Percentiles rank a stretch among this genome's conserved stretches.
These are phyloP conservation scores for Epinotia demarniana DNA, from an alignment of 2,888 invertebrate genomes.

Conservation along the genomic window DNA sequence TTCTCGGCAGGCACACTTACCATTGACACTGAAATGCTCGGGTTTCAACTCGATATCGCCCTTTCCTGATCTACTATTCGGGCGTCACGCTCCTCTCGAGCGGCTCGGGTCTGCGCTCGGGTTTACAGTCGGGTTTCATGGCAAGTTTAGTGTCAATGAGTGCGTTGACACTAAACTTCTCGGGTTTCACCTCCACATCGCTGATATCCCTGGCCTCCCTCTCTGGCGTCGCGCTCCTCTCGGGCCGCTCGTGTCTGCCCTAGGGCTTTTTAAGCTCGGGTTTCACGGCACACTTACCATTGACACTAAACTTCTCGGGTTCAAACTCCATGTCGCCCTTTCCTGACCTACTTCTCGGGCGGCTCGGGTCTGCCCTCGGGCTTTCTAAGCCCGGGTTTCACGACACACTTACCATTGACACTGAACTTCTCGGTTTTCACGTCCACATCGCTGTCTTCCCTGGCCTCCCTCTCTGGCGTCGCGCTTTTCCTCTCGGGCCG, in stretches of 20 bases:
- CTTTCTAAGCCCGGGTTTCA: neutral
- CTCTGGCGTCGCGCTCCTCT: conserved; percentile 5
- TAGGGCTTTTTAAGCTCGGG: neutral
- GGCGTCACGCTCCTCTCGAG: neutral
- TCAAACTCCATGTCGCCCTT: conserved; percentile 13
- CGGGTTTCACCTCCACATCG: conserved; percentile 19
- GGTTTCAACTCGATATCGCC: conserved; percentile 17
- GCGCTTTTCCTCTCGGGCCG: conserved; percentile 41
- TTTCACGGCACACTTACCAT: conserved; percentile 20
- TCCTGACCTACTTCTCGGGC: conserved; percentile 7
- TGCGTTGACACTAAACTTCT: conserved; percentile 36
- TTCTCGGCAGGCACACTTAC: no score
- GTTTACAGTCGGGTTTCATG: neutral
- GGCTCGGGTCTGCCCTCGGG: neutral
- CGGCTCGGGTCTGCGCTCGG: neutral
- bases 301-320: conserved; percentile 35
- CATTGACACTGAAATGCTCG: conserved; percentile 24
- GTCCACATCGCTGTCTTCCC: conserved; percentile 43
- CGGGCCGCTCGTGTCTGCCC: neutral
- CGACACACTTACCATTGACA: conserved; percentile 64
- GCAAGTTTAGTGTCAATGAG: conserved; percentile 1
- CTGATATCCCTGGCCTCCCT: neutral
- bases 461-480: conserved; percentile 9
- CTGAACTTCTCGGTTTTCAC: conserved; percentile 60
- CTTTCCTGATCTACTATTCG: neutral